Conservation (phyloP, 2,797 vertebrate species). For the Sebastes diaconus region DNA sequence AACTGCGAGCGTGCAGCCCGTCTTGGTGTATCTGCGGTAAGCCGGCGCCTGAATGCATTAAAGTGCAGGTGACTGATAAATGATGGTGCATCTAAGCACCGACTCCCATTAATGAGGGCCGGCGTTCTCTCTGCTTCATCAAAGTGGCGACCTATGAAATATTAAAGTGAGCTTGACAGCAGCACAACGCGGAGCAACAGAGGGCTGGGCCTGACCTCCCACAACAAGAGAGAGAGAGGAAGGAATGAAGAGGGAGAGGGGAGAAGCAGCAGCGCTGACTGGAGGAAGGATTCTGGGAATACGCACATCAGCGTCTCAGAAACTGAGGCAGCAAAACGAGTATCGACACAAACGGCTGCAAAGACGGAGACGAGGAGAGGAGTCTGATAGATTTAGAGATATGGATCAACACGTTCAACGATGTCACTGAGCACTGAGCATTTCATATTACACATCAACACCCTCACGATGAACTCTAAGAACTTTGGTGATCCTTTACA, state of each 20-base stretch:
- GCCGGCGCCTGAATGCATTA: background rate
- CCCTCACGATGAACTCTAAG: background rate
- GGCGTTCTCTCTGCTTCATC: conserved; percentile 17
- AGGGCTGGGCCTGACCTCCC: too few species aligned
- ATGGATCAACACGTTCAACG: background rate
- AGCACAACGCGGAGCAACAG: background rate
- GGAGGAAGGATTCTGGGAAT: conserved; percentile 12
- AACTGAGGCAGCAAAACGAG: conserved; percentile 31
- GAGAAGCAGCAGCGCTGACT: conserved; percentile 23
- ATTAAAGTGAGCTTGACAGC: conserved; percentile 24
- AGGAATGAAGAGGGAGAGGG: background rate
- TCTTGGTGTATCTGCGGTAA: background rate
- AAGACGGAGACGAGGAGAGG: background rate
- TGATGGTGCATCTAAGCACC: conserved; percentile 27
- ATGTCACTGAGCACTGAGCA: background rate
- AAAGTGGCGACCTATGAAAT: conserved; percentile 38
- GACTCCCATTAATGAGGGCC: conserved; percentile 23
- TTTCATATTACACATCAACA: background rate
- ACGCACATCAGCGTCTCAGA: conserved; percentile 22
- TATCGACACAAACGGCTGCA: background rate
- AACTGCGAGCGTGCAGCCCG: background rate
- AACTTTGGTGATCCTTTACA: too few species aligned
- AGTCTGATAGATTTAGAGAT: background rate
- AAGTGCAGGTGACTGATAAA: conserved; percentile 43
- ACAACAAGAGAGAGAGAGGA: background rate